phyloP scores from a whole-genome alignment of 2,113 vertebrate genomes.

The Laterallus jamaicensis region DNA sequence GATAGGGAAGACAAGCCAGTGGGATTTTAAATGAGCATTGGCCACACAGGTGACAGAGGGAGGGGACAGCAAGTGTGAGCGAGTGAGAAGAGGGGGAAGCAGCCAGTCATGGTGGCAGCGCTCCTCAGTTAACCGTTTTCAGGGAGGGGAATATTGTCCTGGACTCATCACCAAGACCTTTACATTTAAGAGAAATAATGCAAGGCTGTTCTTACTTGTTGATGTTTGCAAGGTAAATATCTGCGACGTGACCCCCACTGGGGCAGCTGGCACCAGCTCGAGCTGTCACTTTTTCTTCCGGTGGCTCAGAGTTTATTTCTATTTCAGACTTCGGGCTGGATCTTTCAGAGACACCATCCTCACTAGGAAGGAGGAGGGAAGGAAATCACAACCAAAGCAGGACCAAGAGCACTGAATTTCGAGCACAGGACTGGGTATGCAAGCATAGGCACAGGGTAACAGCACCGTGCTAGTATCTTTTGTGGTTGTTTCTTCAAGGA shows the following conservation, averaged over 20 bases:
- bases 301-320: conserved; percentile 84
- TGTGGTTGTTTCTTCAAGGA: neutral
- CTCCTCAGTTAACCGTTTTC: neutral
- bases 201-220: conserved; percentile 88
- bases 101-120: neutral
- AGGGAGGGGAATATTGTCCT: neutral
- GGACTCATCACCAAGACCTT: neutral
- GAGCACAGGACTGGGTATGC: neutral
- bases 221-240: conserved; percentile 98
- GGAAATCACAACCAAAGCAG: conserved; percentile 47
- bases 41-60: neutral
- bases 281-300: conserved; percentile 91
- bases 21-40: neutral
- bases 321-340: conserved; percentile 93
- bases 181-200: neutral
- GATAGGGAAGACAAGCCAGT: neutral
- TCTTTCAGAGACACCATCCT: conserved; percentile 84
- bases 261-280: conserved; percentile 90
- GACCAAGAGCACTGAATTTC: neutral
- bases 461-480: neutral
- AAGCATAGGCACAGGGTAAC: neutral
- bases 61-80: neutral
- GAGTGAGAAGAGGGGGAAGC: neutral
- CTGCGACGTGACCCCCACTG: conserved; percentile 93
- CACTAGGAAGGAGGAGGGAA: conserved; percentile 74